Conservation (phyloP, 2,113 vertebrate genomes). For the Nipponia nippon region DNA sequence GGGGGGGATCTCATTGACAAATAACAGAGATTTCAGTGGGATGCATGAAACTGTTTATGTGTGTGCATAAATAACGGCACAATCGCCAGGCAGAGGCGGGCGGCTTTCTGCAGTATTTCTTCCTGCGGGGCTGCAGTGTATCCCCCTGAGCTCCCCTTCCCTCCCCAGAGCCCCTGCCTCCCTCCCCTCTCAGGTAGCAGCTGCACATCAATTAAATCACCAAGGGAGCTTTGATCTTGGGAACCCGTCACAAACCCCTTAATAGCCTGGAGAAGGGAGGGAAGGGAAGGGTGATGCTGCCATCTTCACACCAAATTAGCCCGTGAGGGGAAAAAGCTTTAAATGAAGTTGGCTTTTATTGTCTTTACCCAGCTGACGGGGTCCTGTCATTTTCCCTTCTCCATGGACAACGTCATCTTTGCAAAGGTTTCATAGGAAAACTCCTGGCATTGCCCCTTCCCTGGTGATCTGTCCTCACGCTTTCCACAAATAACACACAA, state of each 20-base stretch:
- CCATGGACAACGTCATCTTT: neutral
- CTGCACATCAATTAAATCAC: neutral
- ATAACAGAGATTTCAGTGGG: constrained; percentile 58
- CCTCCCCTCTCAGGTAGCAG: neutral
- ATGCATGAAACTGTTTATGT: constrained; percentile 62
- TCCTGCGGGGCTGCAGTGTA: neutral
- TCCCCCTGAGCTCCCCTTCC: neutral
- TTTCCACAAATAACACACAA: neutral
- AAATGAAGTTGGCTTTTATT: neutral
- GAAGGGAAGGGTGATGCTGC: neutral
- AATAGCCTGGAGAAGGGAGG: neutral
- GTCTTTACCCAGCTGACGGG: neutral
- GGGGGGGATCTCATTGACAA: constrained; percentile 62
- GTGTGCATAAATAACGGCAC: constrained; percentile 65
- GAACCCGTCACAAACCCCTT: neutral
- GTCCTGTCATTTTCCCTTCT: neutral
- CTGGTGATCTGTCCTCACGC: neutral
- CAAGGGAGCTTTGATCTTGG: neutral
- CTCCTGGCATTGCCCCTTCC: neutral
- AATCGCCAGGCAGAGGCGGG: neutral
- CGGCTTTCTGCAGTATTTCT: neutral
- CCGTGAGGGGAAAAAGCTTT: neutral
- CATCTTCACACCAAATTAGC: neutral
- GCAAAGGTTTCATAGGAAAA: neutral
- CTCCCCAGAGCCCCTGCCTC: neutral